Evolutionary conservation across 2,888 invertebrate species (phyloP).

Genomic region (Xestia sexstrigata): DNA sequence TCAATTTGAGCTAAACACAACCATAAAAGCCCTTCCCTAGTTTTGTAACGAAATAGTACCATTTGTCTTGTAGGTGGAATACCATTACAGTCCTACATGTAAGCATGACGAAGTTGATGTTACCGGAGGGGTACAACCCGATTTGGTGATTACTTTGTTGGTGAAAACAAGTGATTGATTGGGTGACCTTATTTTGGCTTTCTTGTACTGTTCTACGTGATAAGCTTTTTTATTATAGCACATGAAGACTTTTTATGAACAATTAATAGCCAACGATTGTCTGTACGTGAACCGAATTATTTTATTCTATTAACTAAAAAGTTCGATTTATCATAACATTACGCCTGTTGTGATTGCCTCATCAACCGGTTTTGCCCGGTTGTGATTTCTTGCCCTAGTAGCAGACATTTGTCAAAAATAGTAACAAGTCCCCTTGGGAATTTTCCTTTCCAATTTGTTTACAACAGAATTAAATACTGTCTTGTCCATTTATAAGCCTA

Average conservation of each 20-base stretch:
- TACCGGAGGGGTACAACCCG: slow-evolving; percentile 47
- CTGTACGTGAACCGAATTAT: background rate
- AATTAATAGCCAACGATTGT: background rate
- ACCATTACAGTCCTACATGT: slow-evolving; percentile 35
- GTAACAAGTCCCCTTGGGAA: background rate
- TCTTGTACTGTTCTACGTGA: slow-evolving; percentile 2
- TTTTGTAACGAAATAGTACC: slow-evolving; percentile 70
- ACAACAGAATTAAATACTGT: background rate
- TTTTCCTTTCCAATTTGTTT: background rate
- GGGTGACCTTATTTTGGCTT: slow-evolving; percentile 34
- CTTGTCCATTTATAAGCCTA: background rate
- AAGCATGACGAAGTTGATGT: slow-evolving; percentile 53
- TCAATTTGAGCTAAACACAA: slow-evolving; percentile 53
- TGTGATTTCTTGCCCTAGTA: background rate
- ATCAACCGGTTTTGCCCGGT: too few species aligned
- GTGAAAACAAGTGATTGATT: slow-evolving; percentile 29
- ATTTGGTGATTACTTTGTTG: slow-evolving; percentile 25
- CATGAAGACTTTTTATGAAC: background rate
- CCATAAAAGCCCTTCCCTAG: slow-evolving; percentile 43
- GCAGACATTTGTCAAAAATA: background rate
- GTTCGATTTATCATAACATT: too few species aligned
- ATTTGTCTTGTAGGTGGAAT: slow-evolving; percentile 71
- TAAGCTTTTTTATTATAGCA: slow-evolving; percentile 8
- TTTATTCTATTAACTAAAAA: background rate
- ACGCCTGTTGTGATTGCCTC: too few species aligned